Base-by-base conservation (phyloP, 2,888 invertebrate genomes). In the Seira sanloemensis region DNA sequence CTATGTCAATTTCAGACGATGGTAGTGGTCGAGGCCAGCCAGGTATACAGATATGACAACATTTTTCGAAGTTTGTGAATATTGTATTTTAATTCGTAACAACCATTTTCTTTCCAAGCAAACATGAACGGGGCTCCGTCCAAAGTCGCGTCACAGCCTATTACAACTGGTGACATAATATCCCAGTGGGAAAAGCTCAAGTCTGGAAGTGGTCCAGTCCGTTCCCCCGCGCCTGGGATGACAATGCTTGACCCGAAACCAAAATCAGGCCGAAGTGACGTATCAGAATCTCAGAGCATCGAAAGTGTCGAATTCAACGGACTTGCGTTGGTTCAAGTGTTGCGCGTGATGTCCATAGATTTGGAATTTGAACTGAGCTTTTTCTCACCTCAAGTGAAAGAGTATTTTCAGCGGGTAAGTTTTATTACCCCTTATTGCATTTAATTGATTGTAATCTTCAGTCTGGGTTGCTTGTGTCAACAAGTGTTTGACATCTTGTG, bases 301-400 rank as follows among this genome's bases (percentile, higher is more conserved):
- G 68, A 78, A 1, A 84, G 83, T 26, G 77, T 84, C 24, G 72
- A 78, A 18, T 62, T 19, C n/a, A 85, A 84, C 69, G 88, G 87
- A 2, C 79, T 87, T 71, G 88, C 86, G 78, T 80, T 89, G 7
- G 80, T 85, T 1, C 83, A 88, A 77, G 86, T 88, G 7, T 69
- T 89, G 9, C 58, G 83, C 23, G 58, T 88, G 5, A 87, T 89
- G 86, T 74, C 62, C n/a, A 62, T 65, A 12, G 69, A 84, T 2
- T 65, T 86, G 25, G 89, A 89, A 66, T 88, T 89, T 62, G 86
- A 88, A 26, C 68, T 89, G 18, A 88, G 89, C 62, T 85, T 88
- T 68, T 85, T 88, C 58, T 87, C 88, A 25, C 73, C 72, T 2
- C 75, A 84, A 86, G 86, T 89, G 5, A 74, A 84, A 58, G 87